Evolutionary conservation across 2,797 vertebrate species (phyloP).

Genomic region (Sarcophilus harrisii): DNA sequence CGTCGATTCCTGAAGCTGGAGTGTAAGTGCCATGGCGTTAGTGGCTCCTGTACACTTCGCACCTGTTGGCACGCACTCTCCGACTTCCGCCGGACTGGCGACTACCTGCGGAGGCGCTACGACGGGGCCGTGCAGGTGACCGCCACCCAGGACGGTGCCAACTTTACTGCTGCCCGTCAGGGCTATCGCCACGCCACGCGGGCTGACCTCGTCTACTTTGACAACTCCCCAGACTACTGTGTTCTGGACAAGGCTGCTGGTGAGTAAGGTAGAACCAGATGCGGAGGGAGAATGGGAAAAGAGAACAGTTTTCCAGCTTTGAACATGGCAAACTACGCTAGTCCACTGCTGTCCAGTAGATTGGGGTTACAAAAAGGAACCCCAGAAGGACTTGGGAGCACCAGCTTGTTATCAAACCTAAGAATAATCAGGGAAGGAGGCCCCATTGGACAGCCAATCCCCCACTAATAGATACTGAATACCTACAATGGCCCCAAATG

Average conservation of each 20-base stretch:
- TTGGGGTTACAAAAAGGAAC: not conserved
- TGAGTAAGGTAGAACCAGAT: constrained; percentile 77
- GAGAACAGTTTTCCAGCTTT: constrained; percentile 4
- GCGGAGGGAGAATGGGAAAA: not conserved
- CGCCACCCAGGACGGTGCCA: constrained; percentile 97
- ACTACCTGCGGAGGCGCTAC: constrained; percentile 96
- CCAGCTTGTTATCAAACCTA: not conserved
- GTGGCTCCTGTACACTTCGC: constrained; percentile 96
- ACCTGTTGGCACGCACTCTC: constrained; percentile 98
- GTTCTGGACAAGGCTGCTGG: constrained; percentile 95
- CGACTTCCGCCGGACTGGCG: constrained; percentile 95
- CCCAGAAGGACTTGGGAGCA: not conserved
- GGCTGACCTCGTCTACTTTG: constrained; percentile 97
- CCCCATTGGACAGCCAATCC: not conserved
- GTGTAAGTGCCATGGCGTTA: constrained; percentile 98
- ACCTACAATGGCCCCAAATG: constrained; percentile 16
- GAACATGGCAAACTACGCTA: not conserved
- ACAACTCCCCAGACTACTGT: constrained; percentile 98
- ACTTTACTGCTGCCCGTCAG: constrained; percentile 94
- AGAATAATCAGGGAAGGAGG: not conserved
- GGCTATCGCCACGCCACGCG: constrained; percentile 94
- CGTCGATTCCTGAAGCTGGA: constrained; percentile 98
- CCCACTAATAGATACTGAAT: not conserved
- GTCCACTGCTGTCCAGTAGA: not conserved
- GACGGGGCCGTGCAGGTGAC: constrained; percentile 96